Percentiles rank a stretch among this genome's conserved stretches.
Conservation (phyloP, 2,888 invertebrate species). For the Caenorhabditis panamensis region DNA sequence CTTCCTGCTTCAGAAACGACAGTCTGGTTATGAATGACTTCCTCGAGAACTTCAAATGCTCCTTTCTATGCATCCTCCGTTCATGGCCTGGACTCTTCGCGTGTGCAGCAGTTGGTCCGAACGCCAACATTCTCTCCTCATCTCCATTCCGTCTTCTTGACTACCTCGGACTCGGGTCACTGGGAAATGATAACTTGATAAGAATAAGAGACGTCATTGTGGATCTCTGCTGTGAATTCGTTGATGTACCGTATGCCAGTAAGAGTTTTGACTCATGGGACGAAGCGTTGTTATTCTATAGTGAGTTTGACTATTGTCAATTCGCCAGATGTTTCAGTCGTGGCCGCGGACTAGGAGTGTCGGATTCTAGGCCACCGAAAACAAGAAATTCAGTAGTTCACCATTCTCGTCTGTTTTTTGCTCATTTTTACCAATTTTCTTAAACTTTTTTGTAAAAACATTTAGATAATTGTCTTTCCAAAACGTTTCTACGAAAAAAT, state of each 20-base stretch:
- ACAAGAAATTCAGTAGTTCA: too few relatives aligned
- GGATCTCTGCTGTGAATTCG: slow-evolving; percentile 76
- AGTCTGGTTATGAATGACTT: slow-evolving; percentile 57
- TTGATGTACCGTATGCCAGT: slow-evolving; percentile 75
- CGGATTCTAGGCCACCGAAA: too few relatives aligned
- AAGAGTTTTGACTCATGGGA: slow-evolving; percentile 74
- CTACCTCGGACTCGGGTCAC: slow-evolving; percentile 72
- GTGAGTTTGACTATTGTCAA: too few relatives aligned
- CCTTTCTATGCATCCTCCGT: slow-evolving; percentile 69
- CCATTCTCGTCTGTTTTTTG: too few relatives aligned
- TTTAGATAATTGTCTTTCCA: too few relatives aligned
- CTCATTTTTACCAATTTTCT: too few relatives aligned
- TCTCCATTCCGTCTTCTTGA: slow-evolving; percentile 74
- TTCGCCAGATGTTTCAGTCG: too few relatives aligned
- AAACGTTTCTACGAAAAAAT: too few relatives aligned
- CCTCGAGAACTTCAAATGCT: slow-evolving; percentile 63
- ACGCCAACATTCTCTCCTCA: slow-evolving; percentile 62
- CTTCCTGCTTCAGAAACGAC: slow-evolving; percentile 38
- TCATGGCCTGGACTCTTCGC: slow-evolving; percentile 85
- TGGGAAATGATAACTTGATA: slow-evolving; percentile 67
- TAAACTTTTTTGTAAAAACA: too few relatives aligned
- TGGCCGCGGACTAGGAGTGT: too few relatives aligned
- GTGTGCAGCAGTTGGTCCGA: slow-evolving; percentile 71
- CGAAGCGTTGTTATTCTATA: slow-evolving; percentile 73
- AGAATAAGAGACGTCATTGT: slow-evolving; percentile 74